phyloP scores from a whole-genome alignment of 2,797 vertebrate genomes.

The Enteromius mattozi region DNA sequence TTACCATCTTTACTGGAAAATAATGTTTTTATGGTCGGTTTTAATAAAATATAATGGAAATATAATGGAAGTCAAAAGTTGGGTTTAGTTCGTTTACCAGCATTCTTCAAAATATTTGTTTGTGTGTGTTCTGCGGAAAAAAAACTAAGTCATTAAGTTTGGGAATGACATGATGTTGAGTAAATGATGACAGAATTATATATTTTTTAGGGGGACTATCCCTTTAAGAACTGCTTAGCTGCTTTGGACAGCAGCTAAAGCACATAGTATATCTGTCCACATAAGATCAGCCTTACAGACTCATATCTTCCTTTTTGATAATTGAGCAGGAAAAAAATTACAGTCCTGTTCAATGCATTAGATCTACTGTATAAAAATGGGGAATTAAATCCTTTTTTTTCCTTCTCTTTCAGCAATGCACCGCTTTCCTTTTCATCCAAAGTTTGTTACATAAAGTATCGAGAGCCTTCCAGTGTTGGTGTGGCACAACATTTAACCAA shows the following conservation, averaged over 20 bases:
- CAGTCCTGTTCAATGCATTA: not conserved
- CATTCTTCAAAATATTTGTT: not conserved
- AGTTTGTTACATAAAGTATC: conserved; percentile 99
- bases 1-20: too few species aligned
- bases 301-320: not conserved
- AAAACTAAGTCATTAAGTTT: too few species aligned
- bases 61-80: not conserved
- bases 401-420: conserved; percentile 88
- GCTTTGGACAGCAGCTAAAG: not conserved
- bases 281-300: not conserved
- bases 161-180: not conserved
- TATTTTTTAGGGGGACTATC: not conserved
- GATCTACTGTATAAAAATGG: not conserved
- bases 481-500: conserved; percentile 99
- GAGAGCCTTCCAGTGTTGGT: conserved; percentile 96
- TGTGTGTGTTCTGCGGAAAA: too few species aligned
- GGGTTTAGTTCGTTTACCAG: not conserved
- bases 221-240: not conserved
- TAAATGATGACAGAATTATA: not conserved
- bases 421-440: conserved; percentile 97
- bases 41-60: too few species aligned
- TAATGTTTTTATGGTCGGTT: too few species aligned
- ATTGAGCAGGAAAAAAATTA: not conserved
- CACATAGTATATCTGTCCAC: not conserved
- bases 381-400: not conserved